phyloP scores from a whole-genome alignment of 2,888 invertebrate genomes.

The Perizoma affinitatum region DNA sequence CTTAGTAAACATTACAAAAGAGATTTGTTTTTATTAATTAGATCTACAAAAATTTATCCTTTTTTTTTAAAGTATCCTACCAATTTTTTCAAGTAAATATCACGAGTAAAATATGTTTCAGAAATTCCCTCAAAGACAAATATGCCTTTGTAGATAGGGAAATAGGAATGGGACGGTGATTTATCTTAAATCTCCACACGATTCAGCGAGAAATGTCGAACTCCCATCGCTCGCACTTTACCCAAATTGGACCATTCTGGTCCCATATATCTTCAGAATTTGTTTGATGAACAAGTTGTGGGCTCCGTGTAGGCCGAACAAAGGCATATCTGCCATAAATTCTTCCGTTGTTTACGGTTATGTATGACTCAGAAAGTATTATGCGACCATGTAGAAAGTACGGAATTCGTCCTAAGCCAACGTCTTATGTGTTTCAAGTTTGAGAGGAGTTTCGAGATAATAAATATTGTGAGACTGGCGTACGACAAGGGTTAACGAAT shows the following conservation, averaged over 20 bases:
- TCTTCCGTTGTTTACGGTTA: slow-evolving; percentile 72
- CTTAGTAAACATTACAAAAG: too few relatives aligned
- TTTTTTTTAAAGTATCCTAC: too few relatives aligned
- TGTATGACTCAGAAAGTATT: slow-evolving; percentile 66
- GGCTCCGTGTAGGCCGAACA: slow-evolving; percentile 62
- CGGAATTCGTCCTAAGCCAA: slow-evolving; percentile 52
- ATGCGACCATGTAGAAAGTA: slow-evolving; percentile 58
- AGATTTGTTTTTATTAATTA: too few relatives aligned
- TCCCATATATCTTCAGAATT: slow-evolving; percentile 76
- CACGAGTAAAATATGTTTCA: slow-evolving; percentile 20
- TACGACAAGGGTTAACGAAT: too few relatives aligned
- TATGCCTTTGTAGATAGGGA: slow-evolving; percentile 74
- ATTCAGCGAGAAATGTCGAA: slow-evolving; percentile 76
- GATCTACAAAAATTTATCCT: too few relatives aligned
- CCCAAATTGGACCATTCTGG: slow-evolving; percentile 79
- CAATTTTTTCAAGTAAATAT: too few relatives aligned
- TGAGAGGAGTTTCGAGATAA: slow-evolving; percentile 53
- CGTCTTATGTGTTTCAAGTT: slow-evolving; percentile 57
- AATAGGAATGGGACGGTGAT: slow-evolving; percentile 73
- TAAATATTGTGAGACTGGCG: slow-evolving; percentile 51
- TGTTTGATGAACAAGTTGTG: slow-evolving; percentile 76
- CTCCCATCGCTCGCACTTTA: slow-evolving; percentile 76
- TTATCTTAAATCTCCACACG: slow-evolving; percentile 81
- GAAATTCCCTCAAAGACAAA: slow-evolving; percentile 72
- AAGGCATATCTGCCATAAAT: slow-evolving; percentile 72